These are phyloP conservation scores for Tipula confusa DNA, from an alignment of 2,888 invertebrate genomes.

Conservation along the genomic window DNA sequence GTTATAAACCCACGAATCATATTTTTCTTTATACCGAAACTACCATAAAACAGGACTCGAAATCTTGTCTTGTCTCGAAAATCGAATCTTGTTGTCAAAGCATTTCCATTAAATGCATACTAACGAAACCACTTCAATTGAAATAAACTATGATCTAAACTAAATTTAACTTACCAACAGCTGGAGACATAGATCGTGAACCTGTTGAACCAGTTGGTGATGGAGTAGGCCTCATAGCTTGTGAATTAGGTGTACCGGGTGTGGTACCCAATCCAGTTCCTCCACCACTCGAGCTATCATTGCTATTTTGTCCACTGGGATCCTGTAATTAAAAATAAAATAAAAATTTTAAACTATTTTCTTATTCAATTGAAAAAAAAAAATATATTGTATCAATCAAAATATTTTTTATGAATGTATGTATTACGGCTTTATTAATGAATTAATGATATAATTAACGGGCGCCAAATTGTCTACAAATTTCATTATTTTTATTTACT, in stretches of 20 bases:
- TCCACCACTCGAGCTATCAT: conserved; percentile 74
- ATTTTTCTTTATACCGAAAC: no score
- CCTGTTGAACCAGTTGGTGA: conserved; percentile 90
- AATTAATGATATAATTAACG: conserved; percentile 6
- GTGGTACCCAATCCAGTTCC: conserved; percentile 63
- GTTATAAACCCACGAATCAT: no score
- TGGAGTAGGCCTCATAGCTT: conserved; percentile 85
- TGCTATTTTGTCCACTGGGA: conserved; percentile 80
- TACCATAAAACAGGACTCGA: no score
- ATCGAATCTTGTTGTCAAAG: no score
- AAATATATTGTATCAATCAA: neutral
- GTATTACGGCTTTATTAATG: neutral
- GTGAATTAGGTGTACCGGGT: conserved; percentile 61
- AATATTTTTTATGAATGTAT: neutral
- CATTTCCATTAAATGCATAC: no score
- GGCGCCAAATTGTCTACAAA: neutral
- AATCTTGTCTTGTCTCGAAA: no score
- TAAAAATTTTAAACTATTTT: conserved; percentile 29
- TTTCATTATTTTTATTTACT: neutral
- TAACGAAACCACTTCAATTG: no score
- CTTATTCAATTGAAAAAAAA: conserved; percentile 33
- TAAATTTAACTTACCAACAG: conserved; percentile 72
- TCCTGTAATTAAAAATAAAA: conserved; percentile 57
- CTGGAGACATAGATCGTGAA: conserved; percentile 96
- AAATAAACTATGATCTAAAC: no score